Conservation (phyloP, 2,113 vertebrate species). For the Cottus gobio region DNA sequence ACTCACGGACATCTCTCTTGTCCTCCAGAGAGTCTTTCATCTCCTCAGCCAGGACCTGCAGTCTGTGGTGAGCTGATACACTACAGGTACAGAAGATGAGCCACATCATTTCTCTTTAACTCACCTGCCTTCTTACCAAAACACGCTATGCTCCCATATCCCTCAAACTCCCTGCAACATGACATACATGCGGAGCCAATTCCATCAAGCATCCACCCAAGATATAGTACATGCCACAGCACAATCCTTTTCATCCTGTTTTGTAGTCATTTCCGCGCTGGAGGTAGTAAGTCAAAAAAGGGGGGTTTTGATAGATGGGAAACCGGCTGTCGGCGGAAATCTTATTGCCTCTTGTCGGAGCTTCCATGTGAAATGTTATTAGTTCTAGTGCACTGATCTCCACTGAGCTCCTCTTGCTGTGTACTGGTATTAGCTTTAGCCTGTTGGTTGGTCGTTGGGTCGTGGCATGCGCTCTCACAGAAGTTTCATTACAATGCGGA, state of each 20-base stretch:
- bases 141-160: constrained; percentile 61
- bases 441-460: constrained; percentile 41
- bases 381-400: constrained; percentile 56
- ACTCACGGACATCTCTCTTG: constrained; percentile 79
- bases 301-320: constrained; percentile 59
- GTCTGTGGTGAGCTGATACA: constrained; percentile 81
- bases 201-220: constrained; percentile 76
- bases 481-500: constrained; percentile 53
- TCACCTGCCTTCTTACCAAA: constrained; percentile 69
- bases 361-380: constrained; percentile 63
- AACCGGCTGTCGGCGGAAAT: constrained; percentile 64
- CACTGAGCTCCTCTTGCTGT: constrained; percentile 31
- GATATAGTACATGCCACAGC: constrained; percentile 66
- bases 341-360: constrained; percentile 50
- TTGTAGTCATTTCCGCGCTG: constrained; percentile 61
- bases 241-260: constrained; percentile 70
- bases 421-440: constrained; percentile 36
- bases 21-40: constrained; percentile 82
- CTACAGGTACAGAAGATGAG: constrained; percentile 78
- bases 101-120: constrained; percentile 82
- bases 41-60: constrained; percentile 75
- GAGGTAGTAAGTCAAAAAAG: constrained; percentile 41
- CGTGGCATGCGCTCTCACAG: constrained; percentile 18
- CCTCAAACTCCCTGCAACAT: constrained; percentile 73
- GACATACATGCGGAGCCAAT: constrained; percentile 73